A percentile compares a stretch with the other conserved stretches of the same genome.
Evolutionary conservation across 2,113 vertebrate species (phyloP).

Genomic region (Rattus rattus): DNA sequence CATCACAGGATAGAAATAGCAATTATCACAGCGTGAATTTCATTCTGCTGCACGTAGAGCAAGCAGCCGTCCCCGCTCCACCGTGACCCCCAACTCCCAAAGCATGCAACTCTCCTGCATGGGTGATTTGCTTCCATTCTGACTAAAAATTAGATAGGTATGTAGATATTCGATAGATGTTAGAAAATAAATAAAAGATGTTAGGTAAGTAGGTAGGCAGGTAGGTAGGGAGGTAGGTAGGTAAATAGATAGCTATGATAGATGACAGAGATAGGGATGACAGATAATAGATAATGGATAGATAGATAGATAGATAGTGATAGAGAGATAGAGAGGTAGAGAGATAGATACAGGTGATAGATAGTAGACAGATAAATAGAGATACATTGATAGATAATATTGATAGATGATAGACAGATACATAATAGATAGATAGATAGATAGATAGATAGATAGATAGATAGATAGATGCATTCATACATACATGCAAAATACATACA

Average conservation of each 20-base stretch:
- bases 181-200: not conserved
- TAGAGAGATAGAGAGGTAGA: not conserved
- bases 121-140: not conserved
- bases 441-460: not conserved
- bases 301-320: not conserved
- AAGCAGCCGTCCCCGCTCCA: not conserved
- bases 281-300: not conserved
- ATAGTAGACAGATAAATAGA: not conserved
- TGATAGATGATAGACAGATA: too few relatives aligned
- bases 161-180: not conserved
- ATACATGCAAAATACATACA: too few relatives aligned
- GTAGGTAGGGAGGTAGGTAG: not conserved
- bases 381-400: too few relatives aligned
- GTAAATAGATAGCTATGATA: not conserved
- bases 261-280: not conserved
- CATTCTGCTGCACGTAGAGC: not conserved
- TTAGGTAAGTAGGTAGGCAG: not conserved
- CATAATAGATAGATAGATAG: not conserved
- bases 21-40: not conserved
- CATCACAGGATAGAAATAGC: not conserved
- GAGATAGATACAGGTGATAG: not conserved
- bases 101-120: not conserved
- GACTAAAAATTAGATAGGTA: not conserved
- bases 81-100: not conserved
- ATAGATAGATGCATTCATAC: too few relatives aligned